Evolutionary conservation across 1,140 invertebrate species (phyloP).

Genomic region (Protaetia brevitarsis): DNA sequence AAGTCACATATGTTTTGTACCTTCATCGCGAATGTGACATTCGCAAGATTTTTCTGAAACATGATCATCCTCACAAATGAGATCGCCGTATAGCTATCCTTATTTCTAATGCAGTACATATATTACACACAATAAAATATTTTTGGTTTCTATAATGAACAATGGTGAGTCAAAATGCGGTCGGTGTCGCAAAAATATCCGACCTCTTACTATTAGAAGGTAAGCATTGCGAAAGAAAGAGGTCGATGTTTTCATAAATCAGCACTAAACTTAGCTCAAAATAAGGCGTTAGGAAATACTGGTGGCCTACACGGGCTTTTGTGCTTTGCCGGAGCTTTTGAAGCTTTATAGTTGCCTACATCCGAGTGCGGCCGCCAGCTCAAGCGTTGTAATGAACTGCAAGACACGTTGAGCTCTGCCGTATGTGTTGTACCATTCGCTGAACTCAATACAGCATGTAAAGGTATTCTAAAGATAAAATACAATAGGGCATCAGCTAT

Average conservation of each 20-base stretch:
- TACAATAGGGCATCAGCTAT: not conserved
- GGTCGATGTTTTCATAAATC: slow-evolving; percentile 30
- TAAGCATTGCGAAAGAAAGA: not conserved
- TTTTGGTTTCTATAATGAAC: no score
- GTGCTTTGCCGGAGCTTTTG: slow-evolving; percentile 32
- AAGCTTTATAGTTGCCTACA: slow-evolving; percentile 32
- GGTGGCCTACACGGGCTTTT: slow-evolving; percentile 31
- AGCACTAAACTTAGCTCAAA: slow-evolving; percentile 30
- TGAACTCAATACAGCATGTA: slow-evolving; percentile 5
- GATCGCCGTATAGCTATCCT: no score
- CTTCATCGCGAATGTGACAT: no score
- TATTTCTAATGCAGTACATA: no score
- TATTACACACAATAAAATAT: no score
- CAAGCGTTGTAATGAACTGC: slow-evolving; percentile 32
- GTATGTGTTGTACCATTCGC: slow-evolving; percentile 13
- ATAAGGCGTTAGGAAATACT: slow-evolving; percentile 30
- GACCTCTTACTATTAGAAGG: no score
- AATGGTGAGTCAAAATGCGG: no score
- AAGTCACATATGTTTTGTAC: no score
- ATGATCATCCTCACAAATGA: no score
- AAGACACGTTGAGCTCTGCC: slow-evolving; percentile 21
- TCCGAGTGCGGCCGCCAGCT: slow-evolving; percentile 27
- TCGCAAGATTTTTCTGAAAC: no score
- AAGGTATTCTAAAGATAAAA: slow-evolving; percentile 14
- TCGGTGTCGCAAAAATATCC: no score